phyloP scores from a whole-genome alignment of 1,140 invertebrate species.

The Subanguina moxae region DNA sequence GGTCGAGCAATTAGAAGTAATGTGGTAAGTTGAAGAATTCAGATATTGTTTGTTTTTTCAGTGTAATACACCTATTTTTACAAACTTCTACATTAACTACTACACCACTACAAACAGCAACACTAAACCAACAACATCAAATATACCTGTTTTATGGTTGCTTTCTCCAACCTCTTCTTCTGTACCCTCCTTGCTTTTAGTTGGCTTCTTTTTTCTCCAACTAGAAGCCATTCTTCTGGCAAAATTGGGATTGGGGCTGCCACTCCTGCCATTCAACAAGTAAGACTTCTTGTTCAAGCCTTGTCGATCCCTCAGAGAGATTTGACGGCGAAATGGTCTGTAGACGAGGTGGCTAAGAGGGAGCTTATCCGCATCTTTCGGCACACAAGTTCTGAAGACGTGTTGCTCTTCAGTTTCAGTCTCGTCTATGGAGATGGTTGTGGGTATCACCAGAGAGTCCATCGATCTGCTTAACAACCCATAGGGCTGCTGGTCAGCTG shows the following conservation, averaged over 20 bases:
- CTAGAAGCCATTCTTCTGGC: neutral
- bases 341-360: neutral
- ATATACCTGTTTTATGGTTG: neutral
- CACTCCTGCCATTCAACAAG: neutral
- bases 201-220: neutral
- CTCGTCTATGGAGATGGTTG: neutral
- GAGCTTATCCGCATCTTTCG: no score
- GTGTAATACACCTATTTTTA: no score
- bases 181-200: neutral
- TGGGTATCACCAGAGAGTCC: slow-evolving; percentile 5
- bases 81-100: no score
- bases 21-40: no score
- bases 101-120: neutral
- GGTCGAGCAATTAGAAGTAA: no score
- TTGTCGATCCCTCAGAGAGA: slow-evolving; percentile 1
- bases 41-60: no score
- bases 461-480: slow-evolving; percentile 1
- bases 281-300: neutral
- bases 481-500: no score
- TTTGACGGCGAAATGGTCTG: neutral
- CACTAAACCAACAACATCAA: neutral
- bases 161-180: neutral
- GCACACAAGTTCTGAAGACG: no score
- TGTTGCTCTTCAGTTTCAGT: no score
- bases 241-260: neutral